phyloP scores from a whole-genome alignment of 2,888 invertebrate genomes.

The Camptogramma bilineatum region DNA sequence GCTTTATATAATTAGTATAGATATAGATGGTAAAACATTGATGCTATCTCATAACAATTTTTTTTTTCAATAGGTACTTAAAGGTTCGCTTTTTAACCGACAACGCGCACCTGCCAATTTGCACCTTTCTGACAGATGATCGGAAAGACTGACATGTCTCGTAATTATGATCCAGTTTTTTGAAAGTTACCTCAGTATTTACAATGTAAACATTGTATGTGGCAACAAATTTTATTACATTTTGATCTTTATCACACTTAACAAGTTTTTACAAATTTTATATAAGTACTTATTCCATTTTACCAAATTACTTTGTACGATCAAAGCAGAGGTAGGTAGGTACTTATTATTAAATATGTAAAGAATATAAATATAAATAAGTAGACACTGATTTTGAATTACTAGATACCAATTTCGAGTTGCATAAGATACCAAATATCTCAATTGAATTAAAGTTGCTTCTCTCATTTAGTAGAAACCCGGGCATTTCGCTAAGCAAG shows the following conservation, averaged over 20 bases:
- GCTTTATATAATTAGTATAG: neutral
- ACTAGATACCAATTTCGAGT: too few relatives aligned
- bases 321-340: too few relatives aligned
- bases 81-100: conserved; percentile 44
- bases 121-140: conserved; percentile 59
- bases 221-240: neutral
- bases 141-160: conserved; percentile 40
- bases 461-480: conserved; percentile 19
- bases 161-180: conserved; percentile 30
- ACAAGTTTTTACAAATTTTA: too few relatives aligned
- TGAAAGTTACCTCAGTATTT: neutral
- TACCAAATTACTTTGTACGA: too few relatives aligned
- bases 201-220: neutral
- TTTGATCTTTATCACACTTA: neutral
- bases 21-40: conserved; percentile 1
- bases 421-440: too few relatives aligned
- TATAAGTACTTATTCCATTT: too few relatives aligned
- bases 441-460: neutral
- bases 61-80: conserved; percentile 4
- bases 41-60: neutral
- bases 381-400: too few relatives aligned
- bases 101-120: conserved; percentile 54
- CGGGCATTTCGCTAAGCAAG: conserved; percentile 35
- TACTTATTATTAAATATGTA: too few relatives aligned
- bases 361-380: too few relatives aligned